These are phyloP conservation scores for Archips crataeganus DNA, from an alignment of 2,888 invertebrate genomes.

Conservation along the genomic window DNA sequence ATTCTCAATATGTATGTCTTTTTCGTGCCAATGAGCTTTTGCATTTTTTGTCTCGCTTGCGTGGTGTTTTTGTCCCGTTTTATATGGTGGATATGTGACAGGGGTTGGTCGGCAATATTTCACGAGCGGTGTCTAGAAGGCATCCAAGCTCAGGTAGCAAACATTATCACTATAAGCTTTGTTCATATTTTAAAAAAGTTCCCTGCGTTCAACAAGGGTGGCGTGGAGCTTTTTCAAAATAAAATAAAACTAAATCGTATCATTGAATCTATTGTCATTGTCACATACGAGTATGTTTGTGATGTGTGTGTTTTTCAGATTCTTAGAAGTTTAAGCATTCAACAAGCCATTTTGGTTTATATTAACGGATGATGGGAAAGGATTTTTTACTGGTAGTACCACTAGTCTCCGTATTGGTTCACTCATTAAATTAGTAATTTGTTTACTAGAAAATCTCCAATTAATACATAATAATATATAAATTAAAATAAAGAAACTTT, in stretches of 20 bases:
- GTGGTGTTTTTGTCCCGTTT: constrained; percentile 58
- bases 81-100: constrained; percentile 79
- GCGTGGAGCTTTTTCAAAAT: not conserved
- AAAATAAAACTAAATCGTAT: not conserved
- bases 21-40: constrained; percentile 48
- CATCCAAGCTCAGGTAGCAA: constrained; percentile 84
- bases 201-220: constrained; percentile 50
- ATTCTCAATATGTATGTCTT: constrained; percentile 50
- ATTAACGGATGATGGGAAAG: not conserved
- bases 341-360: not conserved
- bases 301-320: too few relatives aligned
- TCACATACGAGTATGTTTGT: too few relatives aligned
- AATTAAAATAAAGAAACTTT: too few relatives aligned
- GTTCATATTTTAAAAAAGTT: constrained; percentile 73
- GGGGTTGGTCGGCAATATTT: constrained; percentile 81
- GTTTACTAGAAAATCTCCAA: too few relatives aligned
- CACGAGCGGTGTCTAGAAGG: constrained; percentile 73
- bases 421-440: too few relatives aligned
- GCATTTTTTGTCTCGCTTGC: constrained; percentile 51
- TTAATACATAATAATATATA: too few relatives aligned
- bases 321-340: not conserved
- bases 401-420: too few relatives aligned
- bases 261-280: too few relatives aligned
- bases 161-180: constrained; percentile 81
- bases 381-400: too few relatives aligned